Evolutionary conservation across 2,888 invertebrate genomes (phyloP), one percentile per base, ranked within the genome.

Genomic region (Smittia aterrima): DNA sequence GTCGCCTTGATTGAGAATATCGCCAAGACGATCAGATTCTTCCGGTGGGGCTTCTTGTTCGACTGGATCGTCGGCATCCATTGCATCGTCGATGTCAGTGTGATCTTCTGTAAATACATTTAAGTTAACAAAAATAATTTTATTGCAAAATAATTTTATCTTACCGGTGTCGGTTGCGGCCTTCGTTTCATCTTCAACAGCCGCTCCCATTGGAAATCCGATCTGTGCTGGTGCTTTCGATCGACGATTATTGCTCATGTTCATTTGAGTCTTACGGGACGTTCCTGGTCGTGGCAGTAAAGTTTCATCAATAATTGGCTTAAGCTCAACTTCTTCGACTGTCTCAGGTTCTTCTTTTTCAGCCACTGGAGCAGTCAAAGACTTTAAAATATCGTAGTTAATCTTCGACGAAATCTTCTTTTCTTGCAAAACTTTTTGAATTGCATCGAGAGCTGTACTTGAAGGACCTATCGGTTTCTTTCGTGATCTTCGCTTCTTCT

Each of bases 391-490:
- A 78, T 98, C 98, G 80, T 99, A 99, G 83, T 99, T 98, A 74
- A 99, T 97, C 86, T 99, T 99, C 2, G 89, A 90, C 1, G 98
- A 98, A 77, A 98, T 92, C 80, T 93, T 93, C 83, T 96, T 96
- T 81, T 98, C 98, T 77, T 92, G 93, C 20, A 98, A 84, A 89
- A 98, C 96, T 84, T 96, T 96, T 81, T 95, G 95, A 64, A 98
- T 95, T 0, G 98, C 98, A 83, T 98, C 97, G 1, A 92, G 93
- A 74, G 88, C 87, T 0, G 89, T 89, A 75, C 83, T 87, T 0
- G 91, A 89, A 0, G 90, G 90, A 41, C 86, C 87, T 58, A 87
- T 85, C 1, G 86, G 84, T 24, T 84, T 84, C 78, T 89, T 88
- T 79, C 88, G 88, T 78, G 87, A 87, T 0, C 86, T 85, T 38